Conservation (phyloP, 2,888 invertebrate species). For the Drosophila kokeensis region DNA sequence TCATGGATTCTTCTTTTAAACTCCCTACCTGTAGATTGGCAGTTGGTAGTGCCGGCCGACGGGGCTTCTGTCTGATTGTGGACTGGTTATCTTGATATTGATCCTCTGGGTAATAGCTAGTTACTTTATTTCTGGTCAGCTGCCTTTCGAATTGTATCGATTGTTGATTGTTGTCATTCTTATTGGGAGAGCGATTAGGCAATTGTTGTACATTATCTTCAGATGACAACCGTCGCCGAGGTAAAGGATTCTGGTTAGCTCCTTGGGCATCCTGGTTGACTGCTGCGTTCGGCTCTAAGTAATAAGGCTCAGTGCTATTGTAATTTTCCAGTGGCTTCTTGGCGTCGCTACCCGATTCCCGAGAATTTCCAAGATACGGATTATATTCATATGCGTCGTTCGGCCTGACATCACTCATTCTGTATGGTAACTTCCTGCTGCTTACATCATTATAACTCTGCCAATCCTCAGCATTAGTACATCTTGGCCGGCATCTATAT, state of each 20-base stretch:
- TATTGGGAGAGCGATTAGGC: background rate
- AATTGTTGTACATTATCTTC: background rate
- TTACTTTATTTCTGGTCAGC: background rate
- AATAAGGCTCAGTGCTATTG: background rate
- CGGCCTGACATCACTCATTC: background rate
- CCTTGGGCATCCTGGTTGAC: background rate
- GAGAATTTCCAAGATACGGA: background rate
- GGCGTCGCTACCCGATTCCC: background rate
- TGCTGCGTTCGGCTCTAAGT: background rate
- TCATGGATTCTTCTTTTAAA: background rate
- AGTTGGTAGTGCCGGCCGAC: background rate
- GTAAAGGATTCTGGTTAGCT: background rate
- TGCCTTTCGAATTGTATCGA: background rate
- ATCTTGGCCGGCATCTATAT: slow-evolving; percentile 5
- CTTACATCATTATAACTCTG: background rate
- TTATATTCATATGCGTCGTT: background rate
- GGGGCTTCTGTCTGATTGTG: background rate
- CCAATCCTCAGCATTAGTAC: background rate
- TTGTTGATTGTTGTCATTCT: background rate
- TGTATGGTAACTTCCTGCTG: background rate
- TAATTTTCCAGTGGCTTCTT: background rate
- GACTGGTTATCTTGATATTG: too few species aligned
- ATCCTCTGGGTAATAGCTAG: background rate
- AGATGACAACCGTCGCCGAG: background rate
- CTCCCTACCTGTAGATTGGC: background rate